Conservation (phyloP, 2,113 vertebrate species). For the Patagioenas fasciata region DNA sequence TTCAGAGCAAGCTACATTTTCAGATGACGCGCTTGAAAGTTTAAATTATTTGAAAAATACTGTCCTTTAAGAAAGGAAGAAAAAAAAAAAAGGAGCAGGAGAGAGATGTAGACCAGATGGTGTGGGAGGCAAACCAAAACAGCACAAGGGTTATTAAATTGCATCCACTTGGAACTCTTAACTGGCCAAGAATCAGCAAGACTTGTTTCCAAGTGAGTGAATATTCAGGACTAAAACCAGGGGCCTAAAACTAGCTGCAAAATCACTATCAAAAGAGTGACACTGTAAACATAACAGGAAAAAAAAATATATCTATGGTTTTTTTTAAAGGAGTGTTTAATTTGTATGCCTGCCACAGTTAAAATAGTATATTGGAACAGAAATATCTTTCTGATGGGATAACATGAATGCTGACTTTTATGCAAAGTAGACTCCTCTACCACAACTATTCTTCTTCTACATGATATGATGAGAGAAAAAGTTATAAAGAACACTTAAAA, state of each 20-base stretch:
- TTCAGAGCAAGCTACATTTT: conserved; percentile 20
- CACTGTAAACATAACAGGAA: neutral
- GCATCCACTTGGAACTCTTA: conserved; percentile 39
- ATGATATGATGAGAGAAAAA: accelerated
- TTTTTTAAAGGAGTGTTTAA: neutral
- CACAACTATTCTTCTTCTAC: neutral
- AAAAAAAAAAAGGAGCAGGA: neutral
- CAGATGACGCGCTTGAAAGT: neutral
- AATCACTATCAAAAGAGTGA: neutral
- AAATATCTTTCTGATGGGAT: neutral
- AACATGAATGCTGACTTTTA: neutral
- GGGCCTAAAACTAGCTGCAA: neutral
- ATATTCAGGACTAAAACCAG: neutral
- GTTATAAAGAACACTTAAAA: neutral
- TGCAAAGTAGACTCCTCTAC: neutral
- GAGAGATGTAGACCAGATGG: conserved; percentile 27
- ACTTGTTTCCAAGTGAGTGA: neutral
- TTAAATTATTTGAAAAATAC: conserved; percentile 45
- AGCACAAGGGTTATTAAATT: conserved; percentile 47
- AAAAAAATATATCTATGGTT: too few relatives aligned
- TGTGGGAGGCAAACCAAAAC: conserved; percentile 31
- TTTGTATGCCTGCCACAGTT: neutral
- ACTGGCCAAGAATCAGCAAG: neutral
- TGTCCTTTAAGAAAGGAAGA: neutral
- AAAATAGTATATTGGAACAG: neutral